These are phyloP conservation scores for Agrotis puta DNA, from an alignment of 2,888 invertebrate species.

Conservation along the genomic window DNA sequence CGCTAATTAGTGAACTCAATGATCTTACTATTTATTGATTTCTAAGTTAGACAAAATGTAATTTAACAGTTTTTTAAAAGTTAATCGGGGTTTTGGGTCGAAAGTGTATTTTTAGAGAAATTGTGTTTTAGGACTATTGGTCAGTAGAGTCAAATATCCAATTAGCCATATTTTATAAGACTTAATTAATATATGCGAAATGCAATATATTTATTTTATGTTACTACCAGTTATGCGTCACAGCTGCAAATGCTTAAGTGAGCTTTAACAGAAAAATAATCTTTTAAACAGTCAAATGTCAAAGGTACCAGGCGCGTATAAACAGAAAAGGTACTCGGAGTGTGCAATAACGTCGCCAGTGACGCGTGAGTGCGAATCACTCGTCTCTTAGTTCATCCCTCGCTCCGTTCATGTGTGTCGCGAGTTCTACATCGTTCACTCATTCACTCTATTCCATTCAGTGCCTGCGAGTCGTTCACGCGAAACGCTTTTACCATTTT, in stretches of 20 bases:
- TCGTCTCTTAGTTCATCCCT: conserved; percentile 52
- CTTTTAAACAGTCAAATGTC: conserved; percentile 29
- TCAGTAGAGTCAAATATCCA: no score
- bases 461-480: conserved; percentile 49
- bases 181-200: no score
- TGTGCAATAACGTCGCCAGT: conserved; percentile 47
- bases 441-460: conserved; percentile 53
- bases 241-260: background rate
- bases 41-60: no score
- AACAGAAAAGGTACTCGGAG: conserved; percentile 29
- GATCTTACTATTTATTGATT: no score
- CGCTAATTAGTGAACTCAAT: no score
- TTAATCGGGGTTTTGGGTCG: no score
- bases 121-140: no score
- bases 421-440: conserved; percentile 48
- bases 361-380: conserved; percentile 55
- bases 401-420: conserved; percentile 56
- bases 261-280: background rate
- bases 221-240: no score
- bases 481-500: conserved; percentile 56
- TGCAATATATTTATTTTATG: no score
- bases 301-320: conserved; percentile 21
- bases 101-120: no score
- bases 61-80: no score
- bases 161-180: no score